Evolutionary conservation across 30 jellyfish, hydroid and myxozoan genomes (phyloP), one percentile per base, ranked within the genome.

Genomic region (Aurelia aurita): DNA sequence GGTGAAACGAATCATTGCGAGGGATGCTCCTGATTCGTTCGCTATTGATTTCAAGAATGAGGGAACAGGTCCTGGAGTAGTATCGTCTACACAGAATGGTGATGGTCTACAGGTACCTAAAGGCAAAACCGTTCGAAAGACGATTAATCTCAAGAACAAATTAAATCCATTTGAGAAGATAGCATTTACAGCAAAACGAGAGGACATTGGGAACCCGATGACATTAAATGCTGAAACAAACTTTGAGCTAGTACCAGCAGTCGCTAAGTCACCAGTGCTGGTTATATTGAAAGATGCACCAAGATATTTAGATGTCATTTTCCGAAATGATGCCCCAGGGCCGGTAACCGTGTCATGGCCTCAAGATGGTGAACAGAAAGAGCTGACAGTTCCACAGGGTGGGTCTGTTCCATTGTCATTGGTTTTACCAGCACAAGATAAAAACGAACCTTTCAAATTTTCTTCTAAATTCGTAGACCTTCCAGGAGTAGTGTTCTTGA

Each of bases 1-100:
- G 4, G 29, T 55, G 67, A 55, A 13, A n/a, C 11, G 67, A 55
- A 55, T 55, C 67, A 10, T 55, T 19, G 67, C 67, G 12, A 55
- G 29, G 14, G 67, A 55, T 22, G 29, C 67, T 15, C 51, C 51
- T 1, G 51, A 39, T 39, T 39, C 51, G 14, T 39, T 39, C 51
- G 51, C 0, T 39, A 39, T 39, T 39, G 51, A 39, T 39, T 39
- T 39, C 51, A 55, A 55, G 29, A 55, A 55, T 22, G 29, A 55
- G 25, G 67, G 67, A n/a, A 55, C 29, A 19, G 67, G 67, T 16
- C 67, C 67, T 19, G 67, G 67, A 19, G 67, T 55, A n/a, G 67
- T 55, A 19, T 19, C 67, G 14, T 55, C 29, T 3, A 19, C 29
- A 22, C 29, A 55, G 29, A 55, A 55, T 19, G 67, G 67, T 15